phyloP scores from a whole-genome alignment of 2,113 vertebrate genomes.

The Sebastes fasciatus region DNA sequence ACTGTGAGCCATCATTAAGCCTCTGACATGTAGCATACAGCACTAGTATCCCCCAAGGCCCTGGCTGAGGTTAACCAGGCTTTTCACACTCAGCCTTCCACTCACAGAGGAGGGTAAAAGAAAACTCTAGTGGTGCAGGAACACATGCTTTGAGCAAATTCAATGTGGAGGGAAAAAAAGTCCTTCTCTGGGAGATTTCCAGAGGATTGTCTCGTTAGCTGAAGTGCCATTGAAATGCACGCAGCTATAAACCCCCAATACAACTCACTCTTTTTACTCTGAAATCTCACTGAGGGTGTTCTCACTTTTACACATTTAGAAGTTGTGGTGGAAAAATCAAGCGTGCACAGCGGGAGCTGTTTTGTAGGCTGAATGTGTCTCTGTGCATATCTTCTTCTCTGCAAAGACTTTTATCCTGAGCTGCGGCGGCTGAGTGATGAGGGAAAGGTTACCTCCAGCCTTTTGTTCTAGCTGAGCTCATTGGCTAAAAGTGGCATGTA shows the following conservation, averaged over 20 bases:
- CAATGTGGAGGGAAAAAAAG: background rate
- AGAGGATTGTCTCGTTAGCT: constrained; percentile 32
- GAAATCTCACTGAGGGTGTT: constrained; percentile 34
- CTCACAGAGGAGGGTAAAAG: constrained; percentile 45
- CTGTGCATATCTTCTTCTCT: constrained; percentile 31
- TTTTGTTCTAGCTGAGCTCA: constrained; percentile 65
- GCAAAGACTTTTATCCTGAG: constrained; percentile 50
- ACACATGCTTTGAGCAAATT: constrained; percentile 43
- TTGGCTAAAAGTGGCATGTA: constrained; percentile 57
- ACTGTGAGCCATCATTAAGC: constrained; percentile 79
- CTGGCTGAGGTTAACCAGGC: constrained; percentile 78
- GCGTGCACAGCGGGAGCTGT: constrained; percentile 17
- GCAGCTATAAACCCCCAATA: constrained; percentile 19
- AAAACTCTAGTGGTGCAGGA: constrained; percentile 44
- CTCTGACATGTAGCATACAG: constrained; percentile 72
- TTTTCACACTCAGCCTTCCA: constrained; percentile 69
- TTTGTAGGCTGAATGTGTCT: constrained; percentile 44
- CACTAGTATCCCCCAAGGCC: constrained; percentile 62
- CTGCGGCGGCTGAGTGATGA: constrained; percentile 48
- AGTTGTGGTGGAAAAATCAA: constrained; percentile 47
- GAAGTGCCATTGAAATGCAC: constrained; percentile 17
- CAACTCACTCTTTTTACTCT: constrained; percentile 13
- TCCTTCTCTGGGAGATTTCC: background rate
- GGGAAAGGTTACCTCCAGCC: constrained; percentile 59
- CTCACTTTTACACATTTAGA: constrained; percentile 38